Evolutionary conservation across 2,888 invertebrate genomes (phyloP).

Genomic region (Philhelius pedissequus): DNA sequence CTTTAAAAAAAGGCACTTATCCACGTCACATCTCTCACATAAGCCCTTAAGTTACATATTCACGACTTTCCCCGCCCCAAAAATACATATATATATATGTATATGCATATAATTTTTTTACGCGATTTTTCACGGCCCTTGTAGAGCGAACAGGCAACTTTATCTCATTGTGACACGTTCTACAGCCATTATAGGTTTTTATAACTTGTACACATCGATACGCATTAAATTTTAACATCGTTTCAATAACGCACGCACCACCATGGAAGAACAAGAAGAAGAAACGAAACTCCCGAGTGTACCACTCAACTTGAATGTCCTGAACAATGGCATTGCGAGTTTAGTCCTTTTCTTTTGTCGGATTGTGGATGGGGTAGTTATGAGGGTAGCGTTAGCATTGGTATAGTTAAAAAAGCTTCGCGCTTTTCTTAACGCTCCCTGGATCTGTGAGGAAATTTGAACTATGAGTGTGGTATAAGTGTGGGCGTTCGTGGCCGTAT

Average conservation of each 20-base stretch:
- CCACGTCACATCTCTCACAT: slow-evolving; percentile 40
- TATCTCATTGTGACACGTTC: slow-evolving; percentile 68
- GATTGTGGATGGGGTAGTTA: background rate
- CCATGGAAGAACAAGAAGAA: background rate
- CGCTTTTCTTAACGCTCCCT: slow-evolving; percentile 22
- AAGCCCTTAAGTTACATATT: slow-evolving; percentile 30
- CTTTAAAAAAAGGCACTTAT: slow-evolving; percentile 41
- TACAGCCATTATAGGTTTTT: slow-evolving; percentile 66
- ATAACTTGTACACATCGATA: slow-evolving; percentile 68
- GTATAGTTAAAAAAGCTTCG: slow-evolving; percentile 51
- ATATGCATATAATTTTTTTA: background rate
- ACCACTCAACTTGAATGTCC: slow-evolving; percentile 52
- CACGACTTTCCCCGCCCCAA: background rate
- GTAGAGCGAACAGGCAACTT: slow-evolving; percentile 60
- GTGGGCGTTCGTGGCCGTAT: background rate
- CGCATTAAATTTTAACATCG: slow-evolving; percentile 67
- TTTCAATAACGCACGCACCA: slow-evolving; percentile 63
- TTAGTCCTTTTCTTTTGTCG: slow-evolving; percentile 21
- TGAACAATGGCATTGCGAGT: slow-evolving; percentile 50
- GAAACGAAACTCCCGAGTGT: slow-evolving; percentile 43
- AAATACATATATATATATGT: background rate
- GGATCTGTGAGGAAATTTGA: slow-evolving; percentile 44
- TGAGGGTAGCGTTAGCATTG: slow-evolving; percentile 50
- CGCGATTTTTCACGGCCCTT: slow-evolving; percentile 14
- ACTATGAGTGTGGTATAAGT: slow-evolving; percentile 51